These are phyloP conservation scores for Muntiacus reevesi DNA, from an alignment of 2,113 vertebrate genomes.

Conservation along the genomic window DNA sequence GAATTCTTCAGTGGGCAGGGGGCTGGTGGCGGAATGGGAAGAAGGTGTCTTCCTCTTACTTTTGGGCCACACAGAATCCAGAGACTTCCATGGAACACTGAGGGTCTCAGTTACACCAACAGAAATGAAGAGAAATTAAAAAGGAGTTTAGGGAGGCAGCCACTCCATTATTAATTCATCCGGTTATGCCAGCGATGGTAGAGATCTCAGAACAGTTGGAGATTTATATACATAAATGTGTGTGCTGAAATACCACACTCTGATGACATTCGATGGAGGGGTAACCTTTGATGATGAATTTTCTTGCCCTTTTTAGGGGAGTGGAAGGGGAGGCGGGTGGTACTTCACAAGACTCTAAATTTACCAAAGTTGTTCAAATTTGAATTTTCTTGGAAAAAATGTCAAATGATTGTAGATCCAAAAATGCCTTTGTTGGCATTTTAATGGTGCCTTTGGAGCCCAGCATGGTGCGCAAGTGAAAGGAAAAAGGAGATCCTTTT, in stretches of 20 bases:
- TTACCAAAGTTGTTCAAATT: conserved; percentile 66
- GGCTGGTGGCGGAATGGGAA: neutral
- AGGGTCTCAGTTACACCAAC: neutral
- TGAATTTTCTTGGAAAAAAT: conserved; percentile 70
- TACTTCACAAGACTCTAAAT: conserved; percentile 69
- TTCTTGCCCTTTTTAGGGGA: conserved; percentile 70
- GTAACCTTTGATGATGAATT: conserved; percentile 71
- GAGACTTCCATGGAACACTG: neutral
- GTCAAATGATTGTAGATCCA: conserved; percentile 61
- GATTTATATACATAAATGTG: neutral
- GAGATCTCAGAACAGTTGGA: conserved; percentile 28
- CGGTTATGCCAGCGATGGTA: accelerated
- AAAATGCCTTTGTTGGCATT: conserved; percentile 61
- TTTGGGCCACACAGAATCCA: neutral
- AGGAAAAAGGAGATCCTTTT: neutral
- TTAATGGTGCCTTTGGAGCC: conserved; percentile 36
- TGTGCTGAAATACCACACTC: conserved; percentile 39
- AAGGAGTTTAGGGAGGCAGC: neutral
- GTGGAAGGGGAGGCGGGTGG: conserved; percentile 59
- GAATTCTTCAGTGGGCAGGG: neutral
- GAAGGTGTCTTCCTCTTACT: neutral
- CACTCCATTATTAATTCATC: neutral
- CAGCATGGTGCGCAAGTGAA: neutral
- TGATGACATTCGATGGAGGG: conserved; percentile 49
- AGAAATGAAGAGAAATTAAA: neutral